These are phyloP conservation scores for Eumerus sabulonum DNA, from an alignment of 2,888 invertebrate genomes.

Conservation along the genomic window DNA sequence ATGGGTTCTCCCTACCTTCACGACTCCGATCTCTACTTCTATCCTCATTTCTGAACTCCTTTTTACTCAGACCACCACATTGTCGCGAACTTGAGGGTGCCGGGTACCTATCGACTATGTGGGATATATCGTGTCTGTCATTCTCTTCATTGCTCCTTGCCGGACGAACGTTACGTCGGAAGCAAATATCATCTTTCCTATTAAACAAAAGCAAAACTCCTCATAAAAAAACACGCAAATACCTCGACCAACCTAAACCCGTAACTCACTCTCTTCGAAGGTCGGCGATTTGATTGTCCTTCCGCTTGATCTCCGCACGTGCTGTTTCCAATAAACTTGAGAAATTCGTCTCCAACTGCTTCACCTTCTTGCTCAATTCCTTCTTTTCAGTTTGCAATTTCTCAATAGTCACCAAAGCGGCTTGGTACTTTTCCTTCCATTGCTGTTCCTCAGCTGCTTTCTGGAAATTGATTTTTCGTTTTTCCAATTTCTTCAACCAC, in stretches of 20 bases:
- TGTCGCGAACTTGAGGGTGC: background rate
- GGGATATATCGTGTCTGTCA: background rate
- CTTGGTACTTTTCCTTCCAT: conserved; percentile 72
- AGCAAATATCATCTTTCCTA: conserved; percentile 76
- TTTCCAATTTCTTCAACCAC: background rate
- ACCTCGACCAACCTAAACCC: no score
- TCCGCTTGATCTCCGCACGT: conserved; percentile 75
- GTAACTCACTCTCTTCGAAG: conserved; percentile 75
- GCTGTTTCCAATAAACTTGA: conserved; percentile 76
- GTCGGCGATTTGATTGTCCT: conserved; percentile 73
- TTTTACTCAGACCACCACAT: background rate
- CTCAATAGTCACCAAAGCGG: conserved; percentile 70
- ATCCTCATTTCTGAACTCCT: background rate
- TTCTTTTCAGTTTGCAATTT: conserved; percentile 71
- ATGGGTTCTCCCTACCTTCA: background rate
- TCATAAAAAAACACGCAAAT: background rate
- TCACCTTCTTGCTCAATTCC: conserved; percentile 72
- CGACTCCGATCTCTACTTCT: conserved; percentile 4
- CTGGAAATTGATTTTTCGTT: conserved; percentile 61
- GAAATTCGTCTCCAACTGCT: conserved; percentile 74
- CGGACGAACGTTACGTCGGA: conserved; percentile 72
- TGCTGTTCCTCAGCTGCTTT: conserved; percentile 73
- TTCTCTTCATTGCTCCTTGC: background rate
- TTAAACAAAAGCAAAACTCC: background rate
- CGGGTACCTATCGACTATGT: background rate